Evolutionary conservation across 2,113 vertebrate genomes (phyloP).

Genomic region (Vombatus ursinus): DNA sequence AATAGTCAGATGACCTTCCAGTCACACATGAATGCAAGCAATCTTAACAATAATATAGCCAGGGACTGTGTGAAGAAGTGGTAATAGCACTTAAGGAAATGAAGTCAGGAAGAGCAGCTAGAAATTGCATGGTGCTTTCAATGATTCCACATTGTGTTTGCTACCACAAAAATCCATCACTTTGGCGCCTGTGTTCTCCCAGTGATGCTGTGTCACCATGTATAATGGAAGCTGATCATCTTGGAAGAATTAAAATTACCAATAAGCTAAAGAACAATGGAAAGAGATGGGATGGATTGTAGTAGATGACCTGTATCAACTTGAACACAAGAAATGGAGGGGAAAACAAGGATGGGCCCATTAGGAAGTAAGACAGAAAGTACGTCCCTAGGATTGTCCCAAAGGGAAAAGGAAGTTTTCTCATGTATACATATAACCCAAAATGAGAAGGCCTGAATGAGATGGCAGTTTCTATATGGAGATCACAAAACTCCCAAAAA

Average conservation of each 20-base stretch:
- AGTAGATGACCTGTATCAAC: not conserved
- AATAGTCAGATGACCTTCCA: not conserved
- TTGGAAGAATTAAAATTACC: not conserved
- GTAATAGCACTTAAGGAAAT: not conserved
- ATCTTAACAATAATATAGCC: not conserved
- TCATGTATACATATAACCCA: not conserved
- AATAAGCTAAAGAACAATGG: not conserved
- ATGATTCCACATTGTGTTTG: not conserved
- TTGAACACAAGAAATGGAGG: not conserved
- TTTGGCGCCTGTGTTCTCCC: not conserved
- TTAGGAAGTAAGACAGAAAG: not conserved
- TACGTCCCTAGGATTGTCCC: not conserved
- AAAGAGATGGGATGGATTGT: not conserved
- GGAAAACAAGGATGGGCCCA: not conserved
- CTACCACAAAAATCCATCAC: not conserved
- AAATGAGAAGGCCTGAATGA: not conserved
- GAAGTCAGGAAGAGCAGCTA: not conserved
- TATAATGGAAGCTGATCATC: not conserved
- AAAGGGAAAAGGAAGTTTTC: not conserved
- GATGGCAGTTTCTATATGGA: not conserved
- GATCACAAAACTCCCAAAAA: not conserved
- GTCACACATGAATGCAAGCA: not conserved
- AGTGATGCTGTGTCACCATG: not conserved
- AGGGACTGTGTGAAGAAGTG: not conserved
- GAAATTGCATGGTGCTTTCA: not conserved